Base-by-base conservation (phyloP, 2,113 vertebrate genomes). In the Psephotus haematonotus region DNA sequence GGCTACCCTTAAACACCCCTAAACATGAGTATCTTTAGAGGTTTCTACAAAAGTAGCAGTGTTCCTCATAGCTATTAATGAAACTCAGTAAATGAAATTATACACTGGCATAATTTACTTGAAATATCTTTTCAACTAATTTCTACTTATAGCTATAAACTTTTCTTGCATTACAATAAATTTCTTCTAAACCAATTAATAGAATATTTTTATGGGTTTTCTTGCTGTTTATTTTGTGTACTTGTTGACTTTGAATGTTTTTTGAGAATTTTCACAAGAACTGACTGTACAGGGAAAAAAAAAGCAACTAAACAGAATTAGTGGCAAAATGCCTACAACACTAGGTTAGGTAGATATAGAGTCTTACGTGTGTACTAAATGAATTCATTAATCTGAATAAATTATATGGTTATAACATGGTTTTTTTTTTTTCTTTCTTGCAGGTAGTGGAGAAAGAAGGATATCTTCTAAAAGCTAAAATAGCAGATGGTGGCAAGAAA, bases 401-500 rank as follows among this genome's bases (percentile, higher is more conserved):
- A 86, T 90, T 57, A 81, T 67, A 72, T 13, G 19, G 25, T 72
- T 94, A 65, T 95, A 77, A 97, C 17, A 49, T 33, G 13, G 16
- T 18, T 44, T 20, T 24, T 44, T 20, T 24, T 43, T 25, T 41
- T 81, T 49, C 49, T 94, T 92, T 84, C 82, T 96, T 98, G 27
- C 97, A 99, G 99, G 98, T 97, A 95, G 97, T 98, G 79, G 91
- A 98, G 84, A 99, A 99, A 97, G 98, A 99, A 96, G 99, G 99
- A 60, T 98, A 98, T 93, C 97, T 99, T 95, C 98, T 99, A 74
- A 99, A 99, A 97, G 98, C 99, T 82, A 99, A 99, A 97, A 99
- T 99, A 97, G 98, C 98, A 79, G 99, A 99, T 10, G 98, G 98
- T 46, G 99, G 99, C 62, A 99, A 99, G 95, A 99, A 99, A 95